Percentiles rank a stretch among this genome's conserved stretches.
phyloP scores from a whole-genome alignment of 2,113 vertebrate species.

The Onychostoma macrolepis region DNA sequence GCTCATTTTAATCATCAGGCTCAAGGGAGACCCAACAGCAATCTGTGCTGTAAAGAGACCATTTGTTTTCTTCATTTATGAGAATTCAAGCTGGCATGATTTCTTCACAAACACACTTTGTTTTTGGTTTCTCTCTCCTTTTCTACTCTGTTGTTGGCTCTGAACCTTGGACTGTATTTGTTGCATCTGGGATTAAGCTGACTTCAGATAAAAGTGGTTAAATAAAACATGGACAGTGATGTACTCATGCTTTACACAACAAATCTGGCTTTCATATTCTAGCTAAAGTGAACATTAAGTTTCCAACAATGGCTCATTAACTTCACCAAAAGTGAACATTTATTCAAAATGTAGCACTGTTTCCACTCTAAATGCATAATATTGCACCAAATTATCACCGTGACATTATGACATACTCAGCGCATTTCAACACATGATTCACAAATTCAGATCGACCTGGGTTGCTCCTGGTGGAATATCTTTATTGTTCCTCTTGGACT shows the following conservation, averaged over 20 bases:
- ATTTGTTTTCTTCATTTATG: slow-evolving; percentile 47
- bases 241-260: neutral
- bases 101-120: slow-evolving; percentile 28
- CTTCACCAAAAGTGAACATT: neutral
- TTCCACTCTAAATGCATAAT: neutral
- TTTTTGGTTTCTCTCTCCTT: slow-evolving; percentile 21
- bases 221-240: neutral
- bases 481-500: slow-evolving; percentile 9
- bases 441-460: neutral
- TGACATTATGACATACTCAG: neutral
- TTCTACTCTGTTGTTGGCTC: slow-evolving; percentile 38
- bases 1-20: slow-evolving; percentile 14
- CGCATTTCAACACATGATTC: neutral
- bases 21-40: slow-evolving; percentile 8
- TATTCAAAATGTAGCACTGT: neutral
- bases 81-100: slow-evolving; percentile 47
- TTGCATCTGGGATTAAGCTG: slow-evolving; percentile 29
- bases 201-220: slow-evolving; percentile 16
- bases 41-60: slow-evolving; percentile 14
- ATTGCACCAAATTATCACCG: neutral
- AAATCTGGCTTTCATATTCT: neutral
- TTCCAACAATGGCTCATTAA: neutral
- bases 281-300: neutral
- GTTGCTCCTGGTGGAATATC: neutral
- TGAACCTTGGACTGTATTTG: slow-evolving; percentile 17